Evolutionary conservation across 2,113 vertebrate genomes (phyloP).

Genomic region (Prunella himalayana): DNA sequence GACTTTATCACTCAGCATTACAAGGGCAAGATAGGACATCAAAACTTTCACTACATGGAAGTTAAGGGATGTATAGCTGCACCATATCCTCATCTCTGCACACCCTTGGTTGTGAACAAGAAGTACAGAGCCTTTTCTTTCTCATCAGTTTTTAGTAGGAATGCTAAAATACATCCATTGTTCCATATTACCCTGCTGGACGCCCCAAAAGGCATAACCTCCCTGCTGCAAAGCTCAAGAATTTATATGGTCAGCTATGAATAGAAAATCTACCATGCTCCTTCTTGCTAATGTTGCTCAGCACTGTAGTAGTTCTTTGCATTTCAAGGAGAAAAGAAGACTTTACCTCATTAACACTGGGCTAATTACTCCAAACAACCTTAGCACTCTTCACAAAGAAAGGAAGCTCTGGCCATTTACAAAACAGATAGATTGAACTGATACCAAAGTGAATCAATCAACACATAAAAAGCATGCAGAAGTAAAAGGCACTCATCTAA

Average conservation of each 20-base stretch:
- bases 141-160: not conserved
- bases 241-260: not conserved
- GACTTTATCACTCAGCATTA: not conserved
- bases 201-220: not conserved
- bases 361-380: not conserved
- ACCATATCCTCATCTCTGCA: not conserved
- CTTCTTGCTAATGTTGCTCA: not conserved
- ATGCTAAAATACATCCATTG: not conserved
- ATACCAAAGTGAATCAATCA: conserved; percentile 3
- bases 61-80: not conserved
- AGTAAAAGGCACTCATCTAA: not conserved
- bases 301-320: not conserved
- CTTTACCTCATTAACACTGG: not conserved
- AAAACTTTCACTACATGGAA: not conserved
- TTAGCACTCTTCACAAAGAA: not conserved
- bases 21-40: not conserved
- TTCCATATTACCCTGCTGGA: not conserved
- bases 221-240: not conserved
- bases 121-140: not conserved
- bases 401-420: not conserved
- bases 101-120: not conserved
- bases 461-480: not conserved
- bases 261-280: not conserved
- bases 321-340: not conserved
- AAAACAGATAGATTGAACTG: not conserved